These are phyloP conservation scores for Dendrocincla tyrannina DNA, from an alignment of 2,797 vertebrate genomes.

Conservation along the genomic window DNA sequence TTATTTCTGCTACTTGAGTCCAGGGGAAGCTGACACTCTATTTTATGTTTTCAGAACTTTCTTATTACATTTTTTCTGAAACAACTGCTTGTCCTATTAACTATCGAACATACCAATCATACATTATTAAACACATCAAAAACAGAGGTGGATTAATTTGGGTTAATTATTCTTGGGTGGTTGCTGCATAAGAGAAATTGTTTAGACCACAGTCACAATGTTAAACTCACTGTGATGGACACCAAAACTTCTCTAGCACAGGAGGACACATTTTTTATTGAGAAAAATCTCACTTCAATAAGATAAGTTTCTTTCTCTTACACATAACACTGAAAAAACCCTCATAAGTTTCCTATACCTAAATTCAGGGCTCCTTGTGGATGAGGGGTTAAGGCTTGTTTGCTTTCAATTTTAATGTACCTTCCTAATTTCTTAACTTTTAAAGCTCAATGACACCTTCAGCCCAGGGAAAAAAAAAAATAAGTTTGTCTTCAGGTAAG, in stretches of 20 bases:
- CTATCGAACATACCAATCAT: neutral
- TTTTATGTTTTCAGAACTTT: neutral
- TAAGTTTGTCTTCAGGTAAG: neutral
- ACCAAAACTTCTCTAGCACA: neutral
- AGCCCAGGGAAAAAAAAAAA: neutral
- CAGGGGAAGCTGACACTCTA: neutral
- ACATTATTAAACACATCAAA: neutral
- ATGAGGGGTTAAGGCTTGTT: neutral
- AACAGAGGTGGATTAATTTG: neutral
- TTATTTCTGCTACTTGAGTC: neutral
- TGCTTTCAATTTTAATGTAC: neutral
- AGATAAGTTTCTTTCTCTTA: neutral
- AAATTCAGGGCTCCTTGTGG: neutral
- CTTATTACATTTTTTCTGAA: neutral
- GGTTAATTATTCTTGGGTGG: neutral
- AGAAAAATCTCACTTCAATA: neutral
- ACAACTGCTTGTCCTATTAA: neutral
- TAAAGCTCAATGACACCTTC: neutral
- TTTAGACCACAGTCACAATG: neutral
- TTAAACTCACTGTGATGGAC: neutral
- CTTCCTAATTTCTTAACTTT: neutral
- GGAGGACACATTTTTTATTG: no score
- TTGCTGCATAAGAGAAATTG: neutral
- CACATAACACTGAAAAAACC: neutral
- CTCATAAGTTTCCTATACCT: neutral